These are phyloP conservation scores for Sarcophaga peregrina DNA, from an alignment of 1,140 invertebrate genomes.

Conservation along the genomic window DNA sequence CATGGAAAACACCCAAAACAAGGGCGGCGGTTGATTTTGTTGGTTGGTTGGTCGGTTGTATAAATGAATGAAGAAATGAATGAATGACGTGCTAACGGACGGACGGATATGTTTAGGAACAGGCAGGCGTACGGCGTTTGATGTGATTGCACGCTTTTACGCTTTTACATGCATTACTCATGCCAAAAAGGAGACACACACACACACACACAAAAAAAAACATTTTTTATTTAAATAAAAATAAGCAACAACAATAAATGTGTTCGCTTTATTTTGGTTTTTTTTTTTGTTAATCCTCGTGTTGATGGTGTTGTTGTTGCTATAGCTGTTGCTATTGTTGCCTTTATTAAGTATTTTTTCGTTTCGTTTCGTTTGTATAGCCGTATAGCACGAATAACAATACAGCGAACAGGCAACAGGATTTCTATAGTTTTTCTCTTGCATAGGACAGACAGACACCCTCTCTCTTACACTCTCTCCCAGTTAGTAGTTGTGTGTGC, in stretches of 20 bases:
- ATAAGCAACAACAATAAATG: too few species aligned
- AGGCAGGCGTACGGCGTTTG: constrained; percentile 36
- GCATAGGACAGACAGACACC: background rate
- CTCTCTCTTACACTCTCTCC: too few species aligned
- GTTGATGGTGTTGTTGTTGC: background rate
- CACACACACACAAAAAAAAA: background rate
- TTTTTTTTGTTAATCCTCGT: background rate
- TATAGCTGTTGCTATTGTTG: background rate
- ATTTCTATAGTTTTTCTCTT: background rate
- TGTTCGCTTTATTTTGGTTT: background rate
- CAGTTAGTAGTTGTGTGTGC: background rate
- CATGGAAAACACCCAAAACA: constrained; percentile 45
- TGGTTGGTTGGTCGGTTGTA: background rate
- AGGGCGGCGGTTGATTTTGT: constrained; percentile 5
- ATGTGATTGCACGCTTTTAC: constrained; percentile 65
- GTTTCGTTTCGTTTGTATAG: background rate
- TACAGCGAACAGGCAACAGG: background rate
- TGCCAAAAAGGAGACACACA: background rate
- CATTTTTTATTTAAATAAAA: too few species aligned
- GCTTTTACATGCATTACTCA: constrained; percentile 62
- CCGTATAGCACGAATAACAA: background rate
- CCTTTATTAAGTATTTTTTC: background rate
- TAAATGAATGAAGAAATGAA: constrained; percentile 33
- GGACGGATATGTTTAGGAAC: background rate
- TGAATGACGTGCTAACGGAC: background rate